Conservation (phyloP, 2,888 invertebrate species). For the Desoria tigrina region DNA sequence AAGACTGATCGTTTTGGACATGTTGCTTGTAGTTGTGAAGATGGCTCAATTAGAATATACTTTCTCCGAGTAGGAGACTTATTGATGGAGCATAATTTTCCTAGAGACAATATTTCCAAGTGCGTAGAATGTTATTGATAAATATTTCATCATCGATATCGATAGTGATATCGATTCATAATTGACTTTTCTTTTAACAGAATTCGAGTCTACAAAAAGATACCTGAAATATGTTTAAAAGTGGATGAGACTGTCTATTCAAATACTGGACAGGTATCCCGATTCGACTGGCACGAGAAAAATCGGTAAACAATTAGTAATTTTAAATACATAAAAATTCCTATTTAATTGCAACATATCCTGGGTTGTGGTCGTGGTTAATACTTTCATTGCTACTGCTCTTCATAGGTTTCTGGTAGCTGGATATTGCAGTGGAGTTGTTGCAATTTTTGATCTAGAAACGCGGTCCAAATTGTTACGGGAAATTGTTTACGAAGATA, state of each 20-base stretch:
- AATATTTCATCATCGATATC: not conserved
- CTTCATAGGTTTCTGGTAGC: constrained; percentile 35
- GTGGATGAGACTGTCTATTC: constrained; percentile 18
- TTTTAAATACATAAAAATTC: not conserved
- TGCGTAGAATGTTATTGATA: not conserved
- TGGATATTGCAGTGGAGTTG: constrained; percentile 43
- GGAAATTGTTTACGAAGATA: constrained; percentile 13
- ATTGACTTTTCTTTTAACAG: constrained; percentile 9
- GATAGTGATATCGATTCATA: too few relatives aligned
- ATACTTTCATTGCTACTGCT: too few relatives aligned
- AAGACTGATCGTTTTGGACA: constrained; percentile 38
- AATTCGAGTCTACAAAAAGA: constrained; percentile 40
- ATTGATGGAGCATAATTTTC: constrained; percentile 20
- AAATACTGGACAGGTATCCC: constrained; percentile 38
- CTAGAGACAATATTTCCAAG: not conserved
- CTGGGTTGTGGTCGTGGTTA: too few relatives aligned
- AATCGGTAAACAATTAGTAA: constrained; percentile 30
- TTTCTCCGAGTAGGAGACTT: constrained; percentile 32
- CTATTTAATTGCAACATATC: too few relatives aligned
- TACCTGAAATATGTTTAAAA: constrained; percentile 42
- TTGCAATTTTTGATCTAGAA: constrained; percentile 45
- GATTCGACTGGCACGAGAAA: constrained; percentile 49
- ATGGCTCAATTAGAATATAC: constrained; percentile 39
- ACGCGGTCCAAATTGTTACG: constrained; percentile 33
- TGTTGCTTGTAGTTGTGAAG: constrained; percentile 41